These are phyloP conservation scores for Florisuga fusca DNA, from an alignment of 2,797 vertebrate genomes.

Conservation along the genomic window DNA sequence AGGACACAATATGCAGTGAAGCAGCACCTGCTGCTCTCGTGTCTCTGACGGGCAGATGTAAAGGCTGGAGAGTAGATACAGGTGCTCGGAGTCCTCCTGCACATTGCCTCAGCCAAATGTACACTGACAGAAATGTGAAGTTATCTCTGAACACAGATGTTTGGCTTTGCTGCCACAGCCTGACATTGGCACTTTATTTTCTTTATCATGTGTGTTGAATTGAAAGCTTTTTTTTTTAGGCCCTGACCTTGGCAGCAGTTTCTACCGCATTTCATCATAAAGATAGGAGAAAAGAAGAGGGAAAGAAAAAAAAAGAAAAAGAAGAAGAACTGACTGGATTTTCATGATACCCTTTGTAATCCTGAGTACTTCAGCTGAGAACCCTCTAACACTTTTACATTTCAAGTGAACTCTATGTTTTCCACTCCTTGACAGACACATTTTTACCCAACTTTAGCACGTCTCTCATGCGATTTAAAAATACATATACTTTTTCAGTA, in stretches of 20 bases:
- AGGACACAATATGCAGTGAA: conserved; percentile 1
- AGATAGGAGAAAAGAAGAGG: background rate
- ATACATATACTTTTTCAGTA: background rate
- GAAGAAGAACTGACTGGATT: background rate
- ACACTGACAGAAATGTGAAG: conserved; percentile 17
- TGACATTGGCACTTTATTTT: background rate
- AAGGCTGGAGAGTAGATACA: conserved; percentile 37
- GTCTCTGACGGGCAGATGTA: background rate
- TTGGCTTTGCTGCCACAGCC: conserved; percentile 23
- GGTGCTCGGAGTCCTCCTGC: conserved; percentile 19
- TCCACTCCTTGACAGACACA: background rate
- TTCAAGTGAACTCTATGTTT: background rate
- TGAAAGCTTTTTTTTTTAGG: conserved; percentile 48
- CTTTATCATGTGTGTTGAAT: conserved; percentile 40
- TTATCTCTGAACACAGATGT: conserved; percentile 55
- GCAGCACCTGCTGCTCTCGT: conserved; percentile 26
- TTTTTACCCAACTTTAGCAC: background rate
- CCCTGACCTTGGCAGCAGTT: conserved; percentile 59
- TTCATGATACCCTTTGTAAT: conserved; percentile 36
- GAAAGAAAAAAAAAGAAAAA: background rate
- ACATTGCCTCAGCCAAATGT: conserved; percentile 1
- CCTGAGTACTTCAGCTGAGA: background rate
- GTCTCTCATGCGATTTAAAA: background rate
- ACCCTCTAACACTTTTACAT: background rate
- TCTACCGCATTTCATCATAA: conserved; percentile 40